Conservation (phyloP, 2,797 vertebrate genomes). For the Halcyon badia region DNA sequence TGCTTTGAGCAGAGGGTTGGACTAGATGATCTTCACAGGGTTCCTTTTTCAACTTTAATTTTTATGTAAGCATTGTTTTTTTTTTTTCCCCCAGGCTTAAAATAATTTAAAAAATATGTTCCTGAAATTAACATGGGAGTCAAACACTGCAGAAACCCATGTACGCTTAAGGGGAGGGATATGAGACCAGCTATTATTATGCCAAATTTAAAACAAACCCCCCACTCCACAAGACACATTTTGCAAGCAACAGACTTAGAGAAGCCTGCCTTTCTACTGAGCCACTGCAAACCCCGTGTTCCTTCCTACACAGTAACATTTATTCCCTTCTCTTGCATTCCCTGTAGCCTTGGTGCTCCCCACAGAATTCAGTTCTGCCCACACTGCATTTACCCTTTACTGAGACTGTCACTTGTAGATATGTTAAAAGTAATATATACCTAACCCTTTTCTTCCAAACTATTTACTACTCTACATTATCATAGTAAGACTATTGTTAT, state of each 20-base stretch:
- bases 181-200: neutral
- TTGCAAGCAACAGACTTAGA: neutral
- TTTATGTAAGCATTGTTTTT: neutral
- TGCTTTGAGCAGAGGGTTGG: neutral
- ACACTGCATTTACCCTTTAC: neutral
- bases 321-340: conserved; percentile 20
- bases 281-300: neutral
- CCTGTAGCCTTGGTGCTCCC: neutral
- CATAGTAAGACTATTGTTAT: neutral
- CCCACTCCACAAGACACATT: neutral
- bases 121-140: neutral
- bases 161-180: neutral
- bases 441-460: neutral
- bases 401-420: neutral
- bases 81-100: neutral
- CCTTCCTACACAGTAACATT: conserved; percentile 13
- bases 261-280: neutral
- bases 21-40: neutral
- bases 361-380: neutral
- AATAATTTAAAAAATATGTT: neutral
- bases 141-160: neutral
- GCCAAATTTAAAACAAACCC: neutral
- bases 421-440: neutral
- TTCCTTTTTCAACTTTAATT: neutral
- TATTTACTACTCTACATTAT: neutral